A percentile compares a stretch with the other conserved stretches of the same genome.
phyloP scores from a whole-genome alignment of 2,797 vertebrate genomes.

The Loris lydekkerianus region DNA sequence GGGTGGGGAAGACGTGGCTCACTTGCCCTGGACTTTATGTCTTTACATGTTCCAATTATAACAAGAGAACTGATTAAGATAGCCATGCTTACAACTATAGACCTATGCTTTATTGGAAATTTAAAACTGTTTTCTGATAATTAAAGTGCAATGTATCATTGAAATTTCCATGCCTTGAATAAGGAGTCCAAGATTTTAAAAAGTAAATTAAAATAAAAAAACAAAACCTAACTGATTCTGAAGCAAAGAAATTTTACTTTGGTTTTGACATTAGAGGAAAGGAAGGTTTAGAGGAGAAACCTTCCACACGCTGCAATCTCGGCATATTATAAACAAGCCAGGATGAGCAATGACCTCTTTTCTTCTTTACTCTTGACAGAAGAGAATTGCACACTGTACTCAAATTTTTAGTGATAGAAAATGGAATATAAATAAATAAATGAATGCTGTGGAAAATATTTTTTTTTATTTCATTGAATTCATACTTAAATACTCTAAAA shows the following conservation, averaged over 20 bases:
- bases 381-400: background rate
- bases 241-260: background rate
- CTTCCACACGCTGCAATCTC: background rate
- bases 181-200: background rate
- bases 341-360: background rate
- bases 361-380: background rate
- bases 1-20: background rate
- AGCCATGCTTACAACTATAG: background rate
- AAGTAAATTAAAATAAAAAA: background rate
- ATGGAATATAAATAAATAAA: background rate
- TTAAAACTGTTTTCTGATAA: background rate
- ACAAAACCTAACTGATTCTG: background rate
- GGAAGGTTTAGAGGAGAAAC: background rate
- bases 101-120: background rate
- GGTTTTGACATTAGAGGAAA: background rate
- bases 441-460: background rate
- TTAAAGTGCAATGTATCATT: background rate
- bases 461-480: conserved; percentile 3
- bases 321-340: background rate
- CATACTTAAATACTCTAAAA: background rate
- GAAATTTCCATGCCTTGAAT: background rate
- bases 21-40: conserved; percentile 43
- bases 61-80: background rate
- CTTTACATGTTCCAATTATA: conserved; percentile 7
- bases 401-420: background rate